Evolutionary conservation across 2,797 vertebrate genomes (phyloP), one percentile per base, ranked within the genome.

Genomic region (Sitta carolinensis): DNA sequence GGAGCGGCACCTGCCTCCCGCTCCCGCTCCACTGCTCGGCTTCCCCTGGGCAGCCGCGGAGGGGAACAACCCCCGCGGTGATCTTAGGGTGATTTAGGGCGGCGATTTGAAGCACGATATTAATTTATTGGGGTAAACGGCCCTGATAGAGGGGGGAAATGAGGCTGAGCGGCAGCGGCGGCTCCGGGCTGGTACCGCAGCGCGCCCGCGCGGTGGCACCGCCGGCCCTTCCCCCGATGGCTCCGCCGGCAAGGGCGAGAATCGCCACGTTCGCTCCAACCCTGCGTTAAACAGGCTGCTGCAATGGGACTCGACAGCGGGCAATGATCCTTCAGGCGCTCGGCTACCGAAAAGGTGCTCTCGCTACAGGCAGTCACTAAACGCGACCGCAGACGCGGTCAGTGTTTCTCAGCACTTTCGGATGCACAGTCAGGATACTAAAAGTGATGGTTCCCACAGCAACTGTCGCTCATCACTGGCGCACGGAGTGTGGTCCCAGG

Each of bases 381-480:
- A 55, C 5, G 34, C 25, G 14, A 40, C 23, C 68, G 29, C 27
- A 64, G 59, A 72, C 38, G 20, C 68, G 38, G 87, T 36, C 81
- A 4, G 80, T 15, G 14, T 32, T 79, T 42, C 72, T 13, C 66
- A 85, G 72, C 34, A 1, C 55, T 70, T 54, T 29, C 8, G 34
- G n/a, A 32, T 74, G 87, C 79, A 52, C 40, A 43, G 72, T 64
- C 57, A 40, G 91, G 84, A 38, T 69, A 77, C 45, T 23, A 32
- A 66, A 84, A 91, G 92, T 4, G 55, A 86, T 29, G 62, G 90
- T 95, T 97, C 94, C 92, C 85, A 94, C 89, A 87, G 93, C 84
- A 96, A 83, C 93, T 73, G 70, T 36, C 43, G 10, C 87, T 93
- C 79, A 59, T 42, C 20, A 3, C 40, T 27, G 80, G 73, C 67